phyloP scores from a whole-genome alignment of 2,888 invertebrate genomes.

The Operophtera brumata region DNA sequence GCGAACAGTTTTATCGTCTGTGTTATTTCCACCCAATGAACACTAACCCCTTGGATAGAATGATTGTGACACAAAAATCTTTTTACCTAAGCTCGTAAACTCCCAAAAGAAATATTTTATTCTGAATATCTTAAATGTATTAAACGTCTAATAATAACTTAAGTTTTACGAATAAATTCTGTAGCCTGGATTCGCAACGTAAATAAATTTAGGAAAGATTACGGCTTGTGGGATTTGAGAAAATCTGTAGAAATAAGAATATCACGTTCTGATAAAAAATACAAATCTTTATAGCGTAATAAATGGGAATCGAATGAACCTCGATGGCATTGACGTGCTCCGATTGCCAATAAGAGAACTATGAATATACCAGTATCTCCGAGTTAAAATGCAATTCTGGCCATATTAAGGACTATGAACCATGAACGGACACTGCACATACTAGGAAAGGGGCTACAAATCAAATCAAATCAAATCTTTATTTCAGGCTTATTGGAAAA shows the following conservation, averaged over 20 bases:
- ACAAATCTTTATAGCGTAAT: slow-evolving; percentile 53
- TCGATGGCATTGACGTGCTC: slow-evolving; percentile 57
- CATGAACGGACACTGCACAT: no score
- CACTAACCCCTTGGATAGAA: slow-evolving; percentile 71
- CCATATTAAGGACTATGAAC: not conserved
- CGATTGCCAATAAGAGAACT: slow-evolving; percentile 48
- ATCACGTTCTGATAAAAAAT: slow-evolving; percentile 36
- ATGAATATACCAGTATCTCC: slow-evolving; percentile 41
- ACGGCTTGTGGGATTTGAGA: slow-evolving; percentile 14
- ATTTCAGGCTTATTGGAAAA: no score
- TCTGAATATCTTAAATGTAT: slow-evolving; percentile 29
- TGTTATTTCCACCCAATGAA: slow-evolving; percentile 78
- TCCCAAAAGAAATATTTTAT: slow-evolving; percentile 39
- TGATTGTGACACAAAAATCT: slow-evolving; percentile 68
- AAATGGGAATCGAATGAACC: slow-evolving; percentile 59
- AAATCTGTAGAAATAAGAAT: slow-evolving; percentile 25
- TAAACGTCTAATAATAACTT: slow-evolving; percentile 19
- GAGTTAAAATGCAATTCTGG: slow-evolving; percentile 33
- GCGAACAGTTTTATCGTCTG: slow-evolving; percentile 77
- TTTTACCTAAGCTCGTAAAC: slow-evolving; percentile 35
- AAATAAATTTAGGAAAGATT: slow-evolving; percentile 24
- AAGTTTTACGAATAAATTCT: slow-evolving; percentile 21
- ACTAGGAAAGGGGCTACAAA: no score
- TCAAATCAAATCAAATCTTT: no score
- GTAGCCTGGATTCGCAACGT: slow-evolving; percentile 14